Base-by-base conservation (phyloP, 2,113 vertebrate genomes). In the Probosciger aterrimus region DNA sequence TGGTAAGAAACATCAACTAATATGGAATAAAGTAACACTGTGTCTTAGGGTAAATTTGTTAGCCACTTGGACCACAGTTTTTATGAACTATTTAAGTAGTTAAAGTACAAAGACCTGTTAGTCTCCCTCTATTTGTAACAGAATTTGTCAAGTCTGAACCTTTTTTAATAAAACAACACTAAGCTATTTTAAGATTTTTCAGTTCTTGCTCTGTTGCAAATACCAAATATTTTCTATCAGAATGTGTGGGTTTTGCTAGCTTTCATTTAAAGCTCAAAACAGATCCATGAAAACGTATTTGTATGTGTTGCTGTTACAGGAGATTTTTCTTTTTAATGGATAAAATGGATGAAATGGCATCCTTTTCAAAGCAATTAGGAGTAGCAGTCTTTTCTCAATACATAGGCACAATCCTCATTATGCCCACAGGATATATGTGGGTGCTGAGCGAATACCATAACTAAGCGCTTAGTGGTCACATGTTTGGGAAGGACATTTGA, bases 401-500 rank as follows among this genome's bases (percentile, higher is more conserved):
- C n/a, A 5, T 4, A 23, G 3, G 18, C 33, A 15, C 11, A 63
- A 7, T 39, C 18, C 12, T 68, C 5, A 2, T 18, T 33, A 1
- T 1, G 1, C 9, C 65, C 39, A 3, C 17, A 33, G 30, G 52
- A 69, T 28, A 25, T 50, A 37, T 1, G 17, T 0, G 11, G 14
- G 9, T 5, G 7, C 49, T 10, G n/a, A 50, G 25, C 20, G 5
- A 83, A 22, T 4, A 9, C 9, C 10, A 4, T 10, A 17, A 39
- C 18, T 10, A 14, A 18, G 23, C 0, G 0, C 25, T 49, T 11
- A 10, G 18, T 1, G 2, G 8, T 4, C 1, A 1, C 27, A 11
- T 3, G 43, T 43, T 27, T 31, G 64, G 59, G 46, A 55, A 67
- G 17, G 25, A 62, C 8, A 4, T 15, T 18, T 33, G 20, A 57